Evolutionary conservation across 2,113 vertebrate genomes (phyloP).

Genomic region (Anarhynchus alexandrinus): DNA sequence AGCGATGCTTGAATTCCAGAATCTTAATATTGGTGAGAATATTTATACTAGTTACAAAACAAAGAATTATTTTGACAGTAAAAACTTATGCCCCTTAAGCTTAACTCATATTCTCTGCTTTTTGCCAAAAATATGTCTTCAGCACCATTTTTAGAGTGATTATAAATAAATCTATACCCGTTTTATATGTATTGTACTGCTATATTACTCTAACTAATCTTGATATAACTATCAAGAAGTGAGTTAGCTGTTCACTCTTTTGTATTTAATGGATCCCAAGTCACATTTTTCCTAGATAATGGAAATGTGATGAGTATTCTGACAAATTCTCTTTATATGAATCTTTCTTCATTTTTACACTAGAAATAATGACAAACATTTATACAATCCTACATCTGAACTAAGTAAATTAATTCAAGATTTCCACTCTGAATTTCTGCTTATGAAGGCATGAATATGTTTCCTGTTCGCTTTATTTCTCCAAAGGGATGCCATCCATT

Average conservation of each 20-base stretch:
- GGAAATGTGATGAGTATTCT: conserved; percentile 21
- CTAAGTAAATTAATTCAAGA: conserved; percentile 51
- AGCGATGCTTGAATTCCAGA: not conserved
- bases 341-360: conserved; percentile 24
- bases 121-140: not conserved
- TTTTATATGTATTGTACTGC: not conserved
- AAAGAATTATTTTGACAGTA: not conserved
- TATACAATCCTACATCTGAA: conserved; percentile 27
- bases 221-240: conserved; percentile 9
- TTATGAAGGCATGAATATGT: conserved; percentile 37
- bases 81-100: not conserved
- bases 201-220: conserved; percentile 15
- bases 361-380: conserved; percentile 55
- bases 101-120: not conserved
- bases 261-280: conserved; percentile 36
- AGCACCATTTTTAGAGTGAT: not conserved
- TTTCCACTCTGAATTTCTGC: conserved; percentile 29
- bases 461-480: conserved; percentile 36
- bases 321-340: not conserved
- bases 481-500: conserved; percentile 24
- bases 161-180: not conserved
- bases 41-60: not conserved
- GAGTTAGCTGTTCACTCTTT: conserved; percentile 23
- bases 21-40: not conserved
- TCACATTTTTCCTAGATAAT: conserved; percentile 32